Conservation (phyloP, 2,797 vertebrate genomes). For the Pyrocephalus nanus region DNA sequence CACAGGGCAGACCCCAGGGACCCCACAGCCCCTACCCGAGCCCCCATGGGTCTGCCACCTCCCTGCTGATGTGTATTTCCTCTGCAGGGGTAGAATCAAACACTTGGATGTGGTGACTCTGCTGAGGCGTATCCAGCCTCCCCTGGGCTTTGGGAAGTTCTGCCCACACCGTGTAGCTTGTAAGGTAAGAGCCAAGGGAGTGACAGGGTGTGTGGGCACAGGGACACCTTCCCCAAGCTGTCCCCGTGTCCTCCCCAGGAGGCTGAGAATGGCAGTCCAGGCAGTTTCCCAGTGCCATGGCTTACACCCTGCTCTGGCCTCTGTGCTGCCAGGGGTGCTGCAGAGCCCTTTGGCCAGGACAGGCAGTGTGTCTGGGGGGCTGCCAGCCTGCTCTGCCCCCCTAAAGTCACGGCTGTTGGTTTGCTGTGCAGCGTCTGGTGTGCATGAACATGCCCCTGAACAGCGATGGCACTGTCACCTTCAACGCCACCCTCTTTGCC, state of each 20-base stretch:
- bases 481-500: slow-evolving; percentile 96
- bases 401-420: background rate
- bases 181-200: slow-evolving; percentile 81
- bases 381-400: background rate
- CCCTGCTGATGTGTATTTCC: background rate
- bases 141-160: slow-evolving; percentile 97
- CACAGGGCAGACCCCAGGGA: fast-evolving
- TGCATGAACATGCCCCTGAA: slow-evolving; percentile 99
- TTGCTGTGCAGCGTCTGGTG: slow-evolving; percentile 85
- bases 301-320: background rate
- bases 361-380: background rate
- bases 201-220: background rate
- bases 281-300: background rate
- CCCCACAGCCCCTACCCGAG: background rate
- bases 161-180: slow-evolving; percentile 96
- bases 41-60: background rate
- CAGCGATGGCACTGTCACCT: slow-evolving; percentile 96
- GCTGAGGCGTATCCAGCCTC: slow-evolving; percentile 92
- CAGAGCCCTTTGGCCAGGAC: background rate
- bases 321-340: background rate
- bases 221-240: background rate
- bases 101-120: slow-evolving; percentile 97
- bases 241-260: background rate
- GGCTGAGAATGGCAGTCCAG: background rate
- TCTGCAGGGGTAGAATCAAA: slow-evolving; percentile 91